Conservation (phyloP, 2,797 vertebrate species). For the Lacerta agilis region DNA sequence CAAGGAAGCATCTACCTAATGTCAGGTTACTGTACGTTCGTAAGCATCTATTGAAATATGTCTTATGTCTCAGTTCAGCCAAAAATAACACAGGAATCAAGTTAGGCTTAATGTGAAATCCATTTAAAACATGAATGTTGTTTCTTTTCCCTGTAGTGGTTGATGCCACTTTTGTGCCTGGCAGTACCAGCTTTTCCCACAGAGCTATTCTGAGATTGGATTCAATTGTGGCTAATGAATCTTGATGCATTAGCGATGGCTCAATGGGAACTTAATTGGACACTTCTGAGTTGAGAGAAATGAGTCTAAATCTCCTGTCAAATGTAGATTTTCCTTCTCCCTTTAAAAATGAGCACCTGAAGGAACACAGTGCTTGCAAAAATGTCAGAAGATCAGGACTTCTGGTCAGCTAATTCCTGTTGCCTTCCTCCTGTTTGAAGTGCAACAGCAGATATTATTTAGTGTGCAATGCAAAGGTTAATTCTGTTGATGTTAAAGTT, state of each 20-base stretch:
- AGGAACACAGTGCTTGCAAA: conserved; percentile 47
- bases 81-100: conserved; percentile 5
- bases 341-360: conserved; percentile 53
- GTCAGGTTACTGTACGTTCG: background rate
- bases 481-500: too few species aligned
- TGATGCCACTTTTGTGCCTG: conserved; percentile 14
- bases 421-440: background rate
- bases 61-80: background rate
- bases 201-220: conserved; percentile 26
- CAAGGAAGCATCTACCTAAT: background rate
- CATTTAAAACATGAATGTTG: conserved; percentile 1
- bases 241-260: background rate
- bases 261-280: conserved; percentile 47
- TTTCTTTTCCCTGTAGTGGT: conserved; percentile 9
- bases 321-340: background rate
- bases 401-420: conserved; percentile 55
- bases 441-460: too few species aligned
- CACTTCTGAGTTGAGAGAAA: conserved; percentile 56
- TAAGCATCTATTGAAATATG: background rate
- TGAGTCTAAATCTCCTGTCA: conserved; percentile 33
- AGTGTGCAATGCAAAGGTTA: too few species aligned
- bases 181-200: conserved; percentile 17
- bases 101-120: conserved; percentile 13
- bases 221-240: conserved; percentile 47
- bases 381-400: conserved; percentile 35